Conservation (phyloP, 2,797 vertebrate genomes). For the Myotis planiceps region DNA sequence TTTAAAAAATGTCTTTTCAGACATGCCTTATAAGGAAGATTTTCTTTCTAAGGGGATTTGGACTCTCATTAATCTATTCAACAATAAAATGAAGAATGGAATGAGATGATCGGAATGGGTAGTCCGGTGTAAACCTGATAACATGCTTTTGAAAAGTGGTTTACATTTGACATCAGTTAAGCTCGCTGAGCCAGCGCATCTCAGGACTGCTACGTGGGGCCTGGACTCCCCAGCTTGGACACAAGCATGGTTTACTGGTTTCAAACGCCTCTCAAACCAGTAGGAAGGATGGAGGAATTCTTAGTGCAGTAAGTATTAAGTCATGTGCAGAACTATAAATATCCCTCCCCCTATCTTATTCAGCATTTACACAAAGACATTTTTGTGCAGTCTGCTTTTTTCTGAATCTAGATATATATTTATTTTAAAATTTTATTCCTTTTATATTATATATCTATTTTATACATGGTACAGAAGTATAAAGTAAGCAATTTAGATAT, state of each 20-base stretch:
- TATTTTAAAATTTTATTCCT: conserved; percentile 32
- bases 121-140: conserved; percentile 82
- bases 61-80: conserved; percentile 86
- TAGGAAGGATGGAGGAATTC: conserved; percentile 68
- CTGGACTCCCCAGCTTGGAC: conserved; percentile 72
- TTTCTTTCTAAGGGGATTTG: conserved; percentile 82
- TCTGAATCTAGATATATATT: not conserved
- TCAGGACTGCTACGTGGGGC: conserved; percentile 72
- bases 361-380: conserved; percentile 22
- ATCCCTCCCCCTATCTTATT: not conserved
- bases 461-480: not conserved
- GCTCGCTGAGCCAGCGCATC: conserved; percentile 75
- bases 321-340: conserved; percentile 62
- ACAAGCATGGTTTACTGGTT: conserved; percentile 70
- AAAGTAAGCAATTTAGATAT: not conserved
- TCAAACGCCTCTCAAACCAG: conserved; percentile 59
- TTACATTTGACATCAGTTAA: conserved; percentile 85
- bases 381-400: conserved; percentile 7
- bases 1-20: conserved; percentile 80
- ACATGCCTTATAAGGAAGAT: conserved; percentile 82
- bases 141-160: conserved; percentile 82
- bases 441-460: not conserved
- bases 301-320: conserved; percentile 55
- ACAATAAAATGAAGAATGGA: conserved; percentile 85
- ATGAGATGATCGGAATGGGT: conserved; percentile 86